These are phyloP conservation scores for Phoronis australis DNA, from an alignment of 2,888 invertebrate genomes.

Conservation along the genomic window DNA sequence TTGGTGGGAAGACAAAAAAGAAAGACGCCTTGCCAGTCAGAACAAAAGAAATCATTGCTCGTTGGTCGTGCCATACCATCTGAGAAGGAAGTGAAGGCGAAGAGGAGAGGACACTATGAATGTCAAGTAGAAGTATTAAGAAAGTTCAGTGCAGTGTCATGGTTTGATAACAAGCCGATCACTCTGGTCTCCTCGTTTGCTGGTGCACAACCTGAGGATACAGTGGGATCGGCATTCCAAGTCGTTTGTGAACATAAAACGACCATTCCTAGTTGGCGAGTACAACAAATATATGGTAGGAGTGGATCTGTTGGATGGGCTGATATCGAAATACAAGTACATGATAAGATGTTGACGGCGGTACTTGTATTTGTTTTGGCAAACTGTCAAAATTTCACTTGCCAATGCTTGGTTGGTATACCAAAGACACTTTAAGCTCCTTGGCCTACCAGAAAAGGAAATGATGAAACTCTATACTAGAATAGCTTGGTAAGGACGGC, in stretches of 20 bases:
- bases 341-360: neutral
- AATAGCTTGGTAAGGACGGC: too few species aligned
- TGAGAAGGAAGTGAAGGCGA: conserved; percentile 16
- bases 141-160: conserved; percentile 11
- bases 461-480: too few species aligned
- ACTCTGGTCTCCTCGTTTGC: conserved; percentile 14
- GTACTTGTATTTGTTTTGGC: conserved; percentile 7
- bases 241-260: neutral
- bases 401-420: conserved; percentile 10
- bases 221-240: conserved; percentile 9
- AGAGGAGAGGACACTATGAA: conserved; percentile 14
- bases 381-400: conserved; percentile 1
- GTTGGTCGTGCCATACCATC: too few species aligned
- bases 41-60: too few species aligned
- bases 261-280: conserved; percentile 1
- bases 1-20: too few species aligned
- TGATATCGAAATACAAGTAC: neutral
- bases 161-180: conserved; percentile 19
- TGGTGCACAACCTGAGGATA: conserved; percentile 12
- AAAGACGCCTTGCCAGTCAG: too few species aligned
- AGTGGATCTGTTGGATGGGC: conserved; percentile 8
- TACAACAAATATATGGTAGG: conserved; percentile 11
- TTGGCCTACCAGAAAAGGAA: neutral
- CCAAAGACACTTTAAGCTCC: neutral
- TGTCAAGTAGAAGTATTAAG: conserved; percentile 9